Percentiles rank a stretch among this genome's conserved stretches.
Evolutionary conservation across 2,888 invertebrate genomes (phyloP).

Genomic region (Tachina grossa): DNA sequence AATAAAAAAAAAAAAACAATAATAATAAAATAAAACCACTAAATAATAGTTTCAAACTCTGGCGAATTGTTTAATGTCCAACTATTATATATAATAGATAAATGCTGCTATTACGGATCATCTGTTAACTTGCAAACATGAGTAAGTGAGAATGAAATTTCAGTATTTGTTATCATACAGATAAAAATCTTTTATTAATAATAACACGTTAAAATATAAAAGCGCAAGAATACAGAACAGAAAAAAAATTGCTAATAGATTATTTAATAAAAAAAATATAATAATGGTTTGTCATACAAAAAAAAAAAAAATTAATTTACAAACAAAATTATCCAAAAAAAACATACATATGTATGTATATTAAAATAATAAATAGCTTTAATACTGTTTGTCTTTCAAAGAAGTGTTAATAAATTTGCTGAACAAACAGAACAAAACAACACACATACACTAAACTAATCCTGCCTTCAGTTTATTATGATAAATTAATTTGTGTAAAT

Average conservation of each 20-base stretch:
- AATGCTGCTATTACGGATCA: conserved; percentile 39
- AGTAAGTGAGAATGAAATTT: conserved; percentile 53
- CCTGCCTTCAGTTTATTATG: too few species aligned
- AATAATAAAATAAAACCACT: conserved; percentile 31
- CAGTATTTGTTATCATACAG: conserved; percentile 40
- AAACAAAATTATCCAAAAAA: background rate
- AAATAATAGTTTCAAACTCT: conserved; percentile 16
- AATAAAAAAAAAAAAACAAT: background rate
- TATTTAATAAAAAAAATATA: conserved; percentile 1
- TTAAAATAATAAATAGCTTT: background rate
- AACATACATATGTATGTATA: too few species aligned
- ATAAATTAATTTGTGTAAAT: too few species aligned
- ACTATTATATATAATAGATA: conserved; percentile 27
- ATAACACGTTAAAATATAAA: conserved; percentile 36
- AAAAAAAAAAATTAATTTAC: conserved; percentile 2
- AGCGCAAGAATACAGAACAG: background rate
- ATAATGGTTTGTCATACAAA: conserved; percentile 47
- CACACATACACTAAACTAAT: background rate
- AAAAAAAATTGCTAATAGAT: conserved; percentile 9
- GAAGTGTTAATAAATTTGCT: background rate
- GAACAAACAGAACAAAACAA: background rate
- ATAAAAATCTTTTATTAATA: conserved; percentile 58
- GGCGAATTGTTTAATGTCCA: conserved; percentile 5
- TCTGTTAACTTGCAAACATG: conserved; percentile 25
- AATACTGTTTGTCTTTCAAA: background rate